Evolutionary conservation across 2,888 invertebrate species (phyloP).

Genomic region (Barypeithes pellucidus): DNA sequence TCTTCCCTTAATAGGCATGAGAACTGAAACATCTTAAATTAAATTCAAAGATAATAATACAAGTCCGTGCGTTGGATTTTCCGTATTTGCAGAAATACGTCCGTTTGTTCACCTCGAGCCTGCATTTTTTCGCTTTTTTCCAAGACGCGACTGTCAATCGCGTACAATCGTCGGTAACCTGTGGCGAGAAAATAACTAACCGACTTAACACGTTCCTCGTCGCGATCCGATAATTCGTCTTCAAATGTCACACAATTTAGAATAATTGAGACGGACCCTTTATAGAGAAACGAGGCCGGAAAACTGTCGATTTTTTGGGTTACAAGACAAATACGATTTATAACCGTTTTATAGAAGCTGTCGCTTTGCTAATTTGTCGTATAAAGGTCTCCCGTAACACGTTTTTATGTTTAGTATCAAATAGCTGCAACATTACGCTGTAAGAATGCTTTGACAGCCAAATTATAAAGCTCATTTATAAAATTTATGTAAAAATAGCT

Average conservation of each 20-base stretch:
- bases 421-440: no score
- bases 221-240: slow-evolving; percentile 69
- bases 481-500: no score
- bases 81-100: slow-evolving; percentile 1
- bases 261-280: slow-evolving; percentile 60
- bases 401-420: no score
- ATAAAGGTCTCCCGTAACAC: no score
- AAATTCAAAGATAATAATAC: no score
- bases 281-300: slow-evolving; percentile 47
- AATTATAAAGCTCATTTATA: no score
- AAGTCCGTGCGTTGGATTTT: not conserved
- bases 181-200: slow-evolving; percentile 69
- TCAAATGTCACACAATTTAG: slow-evolving; percentile 61
- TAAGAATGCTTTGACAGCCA: no score
- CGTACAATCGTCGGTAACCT: slow-evolving; percentile 55
- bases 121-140: slow-evolving; percentile 49
- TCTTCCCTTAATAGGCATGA: no score
- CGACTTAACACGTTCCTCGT: slow-evolving; percentile 69
- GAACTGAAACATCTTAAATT: no score
- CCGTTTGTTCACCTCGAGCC: slow-evolving; percentile 45
- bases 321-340: no score
- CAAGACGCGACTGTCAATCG: slow-evolving; percentile 46
- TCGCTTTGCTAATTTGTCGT: no score
- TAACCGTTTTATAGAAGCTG: no score
- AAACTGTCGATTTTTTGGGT: slow-evolving; percentile 51